Percentiles rank a stretch among this genome's conserved stretches.
These are phyloP conservation scores for Drosophila picticornis DNA, from an alignment of 2,888 invertebrate species.

Conservation along the genomic window DNA sequence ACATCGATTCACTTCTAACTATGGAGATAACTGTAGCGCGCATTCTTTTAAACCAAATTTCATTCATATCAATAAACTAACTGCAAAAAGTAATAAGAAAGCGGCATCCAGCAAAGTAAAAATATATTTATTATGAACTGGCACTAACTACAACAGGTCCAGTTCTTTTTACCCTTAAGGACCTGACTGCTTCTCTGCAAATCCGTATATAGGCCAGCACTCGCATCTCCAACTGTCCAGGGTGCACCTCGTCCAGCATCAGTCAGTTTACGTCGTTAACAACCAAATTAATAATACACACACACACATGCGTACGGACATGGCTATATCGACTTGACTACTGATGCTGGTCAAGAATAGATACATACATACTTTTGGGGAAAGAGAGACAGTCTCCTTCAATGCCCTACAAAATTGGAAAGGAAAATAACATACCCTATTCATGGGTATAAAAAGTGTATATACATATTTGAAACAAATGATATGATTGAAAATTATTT, in stretches of 20 bases:
- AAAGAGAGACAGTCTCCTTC: neutral
- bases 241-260: constrained; percentile 57
- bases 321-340: neutral
- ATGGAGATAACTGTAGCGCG: constrained; percentile 15
- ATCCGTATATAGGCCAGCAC: neutral
- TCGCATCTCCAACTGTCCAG: neutral
- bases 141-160: neutral
- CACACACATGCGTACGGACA: neutral
- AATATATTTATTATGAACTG: neutral
- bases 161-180: neutral
- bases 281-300: neutral
- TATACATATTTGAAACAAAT: constrained; percentile 7
- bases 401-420: neutral
- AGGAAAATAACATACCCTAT: neutral
- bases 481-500: constrained; percentile 37
- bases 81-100: constrained; percentile 38
- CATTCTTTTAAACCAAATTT: constrained; percentile 15
- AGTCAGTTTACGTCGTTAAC: neutral
- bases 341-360: neutral
- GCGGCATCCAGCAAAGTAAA: constrained; percentile 22
- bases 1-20: constrained; percentile 3
- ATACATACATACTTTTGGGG: neutral
- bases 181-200: neutral
- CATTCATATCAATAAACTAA: constrained; percentile 8
- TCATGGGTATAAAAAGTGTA: constrained; percentile 12